phyloP scores from a whole-genome alignment of 1,140 invertebrate genomes.

The Magallana gigas region DNA sequence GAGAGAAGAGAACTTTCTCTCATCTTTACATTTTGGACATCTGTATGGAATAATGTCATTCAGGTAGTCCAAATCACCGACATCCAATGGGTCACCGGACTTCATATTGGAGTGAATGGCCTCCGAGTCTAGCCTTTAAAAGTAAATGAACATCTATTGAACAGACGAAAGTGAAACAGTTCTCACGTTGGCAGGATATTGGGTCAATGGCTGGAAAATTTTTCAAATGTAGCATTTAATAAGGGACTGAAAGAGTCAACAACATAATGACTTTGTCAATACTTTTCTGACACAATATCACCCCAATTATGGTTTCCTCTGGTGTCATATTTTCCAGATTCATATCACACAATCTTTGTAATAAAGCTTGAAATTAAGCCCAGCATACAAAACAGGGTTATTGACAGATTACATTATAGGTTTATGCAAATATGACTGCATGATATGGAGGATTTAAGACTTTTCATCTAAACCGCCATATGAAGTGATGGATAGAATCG shows the following conservation, averaged over 20 bases:
- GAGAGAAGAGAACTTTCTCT: conserved; percentile 64
- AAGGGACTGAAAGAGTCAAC: background rate
- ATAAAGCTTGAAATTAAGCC: background rate
- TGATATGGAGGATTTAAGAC: background rate
- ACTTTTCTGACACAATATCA: background rate
- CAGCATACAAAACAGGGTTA: background rate
- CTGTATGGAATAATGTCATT: conserved; percentile 70
- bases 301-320: background rate
- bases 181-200: background rate
- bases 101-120: background rate
- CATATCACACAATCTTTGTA: background rate
- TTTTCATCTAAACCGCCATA: background rate
- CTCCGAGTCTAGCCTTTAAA: background rate
- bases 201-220: background rate
- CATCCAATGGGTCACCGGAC: background rate
- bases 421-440: background rate
- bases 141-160: background rate
- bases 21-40: conserved; percentile 73
- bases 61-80: conserved; percentile 47
- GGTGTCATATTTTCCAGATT: background rate
- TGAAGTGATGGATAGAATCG: background rate
- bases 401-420: background rate
- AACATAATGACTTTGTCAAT: conserved; percentile 23
- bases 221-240: background rate
- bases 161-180: background rate